Percentiles rank a stretch among this genome's conserved stretches.
phyloP scores from a whole-genome alignment of 2,797 vertebrate genomes.

The Chrysolophus pictus region DNA sequence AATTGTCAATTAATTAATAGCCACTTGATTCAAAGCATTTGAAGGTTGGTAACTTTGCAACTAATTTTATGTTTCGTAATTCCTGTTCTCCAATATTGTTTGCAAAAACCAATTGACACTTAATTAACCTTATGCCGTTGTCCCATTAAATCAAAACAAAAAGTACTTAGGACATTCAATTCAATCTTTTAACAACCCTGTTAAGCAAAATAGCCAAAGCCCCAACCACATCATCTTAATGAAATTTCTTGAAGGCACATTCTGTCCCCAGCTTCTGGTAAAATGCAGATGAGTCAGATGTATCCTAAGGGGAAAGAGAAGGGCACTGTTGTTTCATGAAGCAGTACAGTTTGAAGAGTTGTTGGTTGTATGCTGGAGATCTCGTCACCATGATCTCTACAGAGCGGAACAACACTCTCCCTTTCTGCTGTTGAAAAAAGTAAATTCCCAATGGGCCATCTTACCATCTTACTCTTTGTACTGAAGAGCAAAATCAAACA shows the following conservation, averaged over 20 bases:
- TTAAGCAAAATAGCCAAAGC: not conserved
- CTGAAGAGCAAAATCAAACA: not conserved
- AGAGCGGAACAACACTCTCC: not conserved
- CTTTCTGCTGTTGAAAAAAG: not conserved
- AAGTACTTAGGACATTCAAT: not conserved
- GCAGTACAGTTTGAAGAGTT: not conserved
- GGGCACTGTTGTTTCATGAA: not conserved
- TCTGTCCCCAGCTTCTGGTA: not conserved
- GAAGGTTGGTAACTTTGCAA: not conserved
- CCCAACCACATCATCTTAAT: not conserved
- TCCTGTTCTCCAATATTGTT: not conserved
- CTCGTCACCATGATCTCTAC: accelerated
- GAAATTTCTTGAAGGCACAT: not conserved
- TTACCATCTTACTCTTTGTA: not conserved
- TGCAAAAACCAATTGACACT: not conserved
- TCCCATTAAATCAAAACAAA: not conserved
- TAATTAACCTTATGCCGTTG: not conserved
- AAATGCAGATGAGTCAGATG: not conserved
- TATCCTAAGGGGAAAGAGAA: not conserved
- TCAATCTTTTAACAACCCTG: not conserved
- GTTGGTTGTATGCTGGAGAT: not conserved
- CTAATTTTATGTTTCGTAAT: not conserved
- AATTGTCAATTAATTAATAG: constrained; percentile 19
- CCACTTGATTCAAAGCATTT: not conserved
- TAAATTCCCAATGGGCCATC: not conserved